These are phyloP conservation scores for Autographa gamma DNA, from an alignment of 2,888 invertebrate genomes.

Conservation along the genomic window DNA sequence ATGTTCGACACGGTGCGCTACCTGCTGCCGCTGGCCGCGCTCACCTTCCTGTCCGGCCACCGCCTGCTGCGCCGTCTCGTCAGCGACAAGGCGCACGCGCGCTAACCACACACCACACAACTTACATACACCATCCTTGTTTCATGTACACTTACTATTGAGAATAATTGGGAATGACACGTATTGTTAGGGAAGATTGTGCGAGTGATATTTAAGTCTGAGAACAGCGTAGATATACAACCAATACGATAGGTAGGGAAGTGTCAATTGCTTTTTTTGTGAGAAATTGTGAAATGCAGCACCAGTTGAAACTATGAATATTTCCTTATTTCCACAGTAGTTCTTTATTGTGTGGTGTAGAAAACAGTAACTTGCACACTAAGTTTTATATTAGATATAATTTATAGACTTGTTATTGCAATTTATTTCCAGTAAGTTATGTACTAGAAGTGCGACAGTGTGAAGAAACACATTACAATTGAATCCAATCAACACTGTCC, in stretches of 20 bases:
- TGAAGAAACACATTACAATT: constrained; percentile 5
- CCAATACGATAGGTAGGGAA: not conserved
- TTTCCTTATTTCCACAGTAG: not conserved
- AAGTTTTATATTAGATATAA: constrained; percentile 25
- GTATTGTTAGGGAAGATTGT: not conserved
- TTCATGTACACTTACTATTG: not conserved
- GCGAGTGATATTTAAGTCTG: constrained; percentile 4
- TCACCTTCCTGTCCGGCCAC: constrained; percentile 98
- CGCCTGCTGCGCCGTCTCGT: constrained; percentile 95
- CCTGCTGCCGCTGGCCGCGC: constrained; percentile 94
- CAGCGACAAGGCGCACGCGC: constrained; percentile 57
- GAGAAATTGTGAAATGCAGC: not conserved
- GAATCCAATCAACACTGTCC: constrained; percentile 12
- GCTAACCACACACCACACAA: constrained; percentile 34
- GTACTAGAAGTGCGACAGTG: constrained; percentile 5
- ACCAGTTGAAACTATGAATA: not conserved
- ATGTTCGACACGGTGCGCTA: constrained; percentile 99
- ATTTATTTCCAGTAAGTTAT: constrained; percentile 23
- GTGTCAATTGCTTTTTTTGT: not conserved
- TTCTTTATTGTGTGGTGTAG: not conserved
- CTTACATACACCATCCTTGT: not conserved
- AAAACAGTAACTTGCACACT: constrained; percentile 12
- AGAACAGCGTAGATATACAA: not conserved
- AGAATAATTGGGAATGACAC: not conserved
- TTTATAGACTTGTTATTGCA: constrained; percentile 39